A percentile compares a stretch with the other conserved stretches of the same genome.
Conservation (phyloP, 1,140 invertebrate genomes). For the Heterodera schachtii region DNA sequence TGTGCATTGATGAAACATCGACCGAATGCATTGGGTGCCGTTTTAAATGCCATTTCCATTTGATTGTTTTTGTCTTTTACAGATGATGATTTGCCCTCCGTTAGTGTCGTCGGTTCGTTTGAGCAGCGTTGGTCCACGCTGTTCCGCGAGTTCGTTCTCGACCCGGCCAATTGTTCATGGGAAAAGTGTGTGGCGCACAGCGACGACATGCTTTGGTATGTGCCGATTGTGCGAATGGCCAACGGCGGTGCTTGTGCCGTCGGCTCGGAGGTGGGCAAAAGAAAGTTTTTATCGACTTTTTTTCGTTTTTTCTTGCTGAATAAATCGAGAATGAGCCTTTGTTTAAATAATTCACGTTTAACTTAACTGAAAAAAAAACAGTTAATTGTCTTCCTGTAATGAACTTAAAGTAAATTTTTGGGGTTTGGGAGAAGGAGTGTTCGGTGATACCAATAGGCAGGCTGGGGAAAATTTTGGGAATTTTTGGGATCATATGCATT, state of each 20-base stretch:
- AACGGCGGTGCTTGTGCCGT: constrained; percentile 27
- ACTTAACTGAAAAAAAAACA: no score
- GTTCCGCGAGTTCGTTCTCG: constrained; percentile 56
- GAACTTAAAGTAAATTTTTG: no score
- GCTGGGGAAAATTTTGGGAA: no score
- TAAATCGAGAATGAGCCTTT: no score
- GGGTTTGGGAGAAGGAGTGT: no score
- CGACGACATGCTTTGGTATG: constrained; percentile 58
- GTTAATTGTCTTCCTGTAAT: no score
- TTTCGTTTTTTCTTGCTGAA: no score
- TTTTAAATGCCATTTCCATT: no score
- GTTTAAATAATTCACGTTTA: no score
- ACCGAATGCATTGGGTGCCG: background rate
- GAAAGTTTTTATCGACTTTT: no score
- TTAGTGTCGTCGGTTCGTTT: background rate
- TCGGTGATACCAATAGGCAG: no score
- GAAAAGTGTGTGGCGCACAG: constrained; percentile 51
- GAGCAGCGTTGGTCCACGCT: constrained; percentile 50
- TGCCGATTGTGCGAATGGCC: constrained; percentile 36
- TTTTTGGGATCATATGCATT: no score
- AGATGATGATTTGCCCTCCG: constrained; percentile 27
- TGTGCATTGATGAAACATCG: constrained; percentile 27
- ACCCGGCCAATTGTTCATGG: constrained; percentile 42
- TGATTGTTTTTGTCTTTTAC: constrained; percentile 26
- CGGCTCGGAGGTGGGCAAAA: constrained; percentile 12